phyloP scores from a whole-genome alignment of 2,113 vertebrate genomes.

The Micronisus gabar region DNA sequence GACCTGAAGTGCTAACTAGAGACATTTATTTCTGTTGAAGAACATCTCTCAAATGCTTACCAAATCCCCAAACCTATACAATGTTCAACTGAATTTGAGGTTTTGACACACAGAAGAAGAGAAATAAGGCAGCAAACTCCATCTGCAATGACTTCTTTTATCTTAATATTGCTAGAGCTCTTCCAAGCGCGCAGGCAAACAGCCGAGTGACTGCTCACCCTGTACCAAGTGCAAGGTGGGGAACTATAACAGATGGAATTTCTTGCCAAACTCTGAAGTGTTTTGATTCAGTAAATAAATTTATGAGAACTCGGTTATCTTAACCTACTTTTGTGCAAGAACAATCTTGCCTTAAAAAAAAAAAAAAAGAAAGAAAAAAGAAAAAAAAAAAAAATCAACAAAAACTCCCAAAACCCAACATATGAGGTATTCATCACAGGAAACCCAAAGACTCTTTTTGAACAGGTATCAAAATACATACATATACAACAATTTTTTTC shows the following conservation, averaged over 20 bases:
- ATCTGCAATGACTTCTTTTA: not conserved
- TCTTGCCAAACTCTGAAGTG: conserved; percentile 6
- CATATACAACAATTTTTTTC: not conserved
- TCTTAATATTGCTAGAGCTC: not conserved
- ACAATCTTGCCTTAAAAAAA: conserved; percentile 13
- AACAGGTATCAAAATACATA: conserved; percentile 45
- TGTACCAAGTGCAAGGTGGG: not conserved
- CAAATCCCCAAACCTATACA: not conserved
- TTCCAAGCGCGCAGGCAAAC: not conserved
- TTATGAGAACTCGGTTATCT: conserved; percentile 37
- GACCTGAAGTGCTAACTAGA: not conserved
- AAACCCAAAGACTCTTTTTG: conserved; percentile 50
- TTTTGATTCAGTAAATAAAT: conserved; percentile 27
- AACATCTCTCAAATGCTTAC: not conserved
- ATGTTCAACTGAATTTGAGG: not conserved
- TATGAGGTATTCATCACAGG: conserved; percentile 59
- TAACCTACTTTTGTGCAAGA: conserved; percentile 58
- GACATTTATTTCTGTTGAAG: not conserved
- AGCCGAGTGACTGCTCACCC: not conserved
- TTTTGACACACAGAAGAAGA: not conserved
- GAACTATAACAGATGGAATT: not conserved
- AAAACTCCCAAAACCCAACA: not conserved
- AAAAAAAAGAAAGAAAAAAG: not conserved
- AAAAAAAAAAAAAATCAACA: not conserved
- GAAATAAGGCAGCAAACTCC: conserved; percentile 49